These are phyloP conservation scores for Papilio polyxenes DNA, from an alignment of 1,140 invertebrate species.

Conservation along the genomic window DNA sequence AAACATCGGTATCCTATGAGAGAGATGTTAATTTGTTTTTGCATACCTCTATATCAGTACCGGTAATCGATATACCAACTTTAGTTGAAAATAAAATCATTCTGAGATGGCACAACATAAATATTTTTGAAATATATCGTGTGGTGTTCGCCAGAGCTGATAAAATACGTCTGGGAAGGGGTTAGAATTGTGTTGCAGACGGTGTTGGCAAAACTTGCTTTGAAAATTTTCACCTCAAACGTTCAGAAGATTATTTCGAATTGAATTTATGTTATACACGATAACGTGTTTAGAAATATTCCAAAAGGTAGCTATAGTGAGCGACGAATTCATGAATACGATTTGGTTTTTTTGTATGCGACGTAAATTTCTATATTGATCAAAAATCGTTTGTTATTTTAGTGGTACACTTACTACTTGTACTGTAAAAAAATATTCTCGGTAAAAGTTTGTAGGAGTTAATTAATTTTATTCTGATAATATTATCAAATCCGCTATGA, in stretches of 20 bases:
- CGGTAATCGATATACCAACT: not conserved
- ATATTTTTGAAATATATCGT: constrained; percentile 45
- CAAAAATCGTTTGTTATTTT: not conserved
- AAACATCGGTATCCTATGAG: no score
- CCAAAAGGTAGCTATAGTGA: not conserved
- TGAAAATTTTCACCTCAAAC: constrained; percentile 30
- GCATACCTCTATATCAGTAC: not conserved
- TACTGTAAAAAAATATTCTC: no score
- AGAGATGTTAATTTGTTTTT: not conserved
- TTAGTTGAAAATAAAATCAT: not conserved
- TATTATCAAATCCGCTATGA: not conserved
- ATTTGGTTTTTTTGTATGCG: not conserved
- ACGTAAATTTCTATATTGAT: not conserved
- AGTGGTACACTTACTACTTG: no score
- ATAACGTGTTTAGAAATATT: constrained; percentile 8
- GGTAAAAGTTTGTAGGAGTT: no score
- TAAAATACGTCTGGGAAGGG: constrained; percentile 46
- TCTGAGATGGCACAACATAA: constrained; percentile 31
- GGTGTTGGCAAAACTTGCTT: constrained; percentile 33
- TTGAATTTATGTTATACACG: constrained; percentile 26
- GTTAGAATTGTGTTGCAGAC: constrained; percentile 25
- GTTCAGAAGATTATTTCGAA: constrained; percentile 7
- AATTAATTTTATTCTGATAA: not conserved
- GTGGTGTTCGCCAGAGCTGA: constrained; percentile 48
- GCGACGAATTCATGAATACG: not conserved